phyloP scores from a whole-genome alignment of 2,888 invertebrate genomes.

The Drosophila villosipedis region DNA sequence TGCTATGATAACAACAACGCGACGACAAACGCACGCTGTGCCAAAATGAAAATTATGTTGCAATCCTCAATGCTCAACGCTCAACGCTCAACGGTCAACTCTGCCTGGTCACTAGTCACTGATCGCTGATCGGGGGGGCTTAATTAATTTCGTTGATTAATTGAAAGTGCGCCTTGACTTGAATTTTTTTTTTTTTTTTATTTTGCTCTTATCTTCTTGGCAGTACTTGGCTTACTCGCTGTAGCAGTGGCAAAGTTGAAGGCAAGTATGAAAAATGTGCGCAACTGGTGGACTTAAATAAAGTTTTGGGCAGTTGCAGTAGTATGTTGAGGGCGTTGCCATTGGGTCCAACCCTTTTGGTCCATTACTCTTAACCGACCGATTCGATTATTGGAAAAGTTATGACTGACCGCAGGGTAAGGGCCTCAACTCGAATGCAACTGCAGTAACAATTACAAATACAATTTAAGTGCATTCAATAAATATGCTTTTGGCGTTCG shows the following conservation, averaged over 20 bases:
- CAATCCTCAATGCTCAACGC: slow-evolving; percentile 48
- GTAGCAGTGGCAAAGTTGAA: slow-evolving; percentile 73
- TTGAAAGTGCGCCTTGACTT: slow-evolving; percentile 72
- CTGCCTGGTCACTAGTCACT: slow-evolving; percentile 53
- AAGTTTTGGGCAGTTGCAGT: slow-evolving; percentile 58
- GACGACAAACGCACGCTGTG: slow-evolving; percentile 78
- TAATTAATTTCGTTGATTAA: slow-evolving; percentile 81
- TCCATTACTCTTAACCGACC: slow-evolving; percentile 65
- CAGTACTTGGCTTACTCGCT: slow-evolving; percentile 21
- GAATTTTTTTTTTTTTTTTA: slow-evolving; percentile 5
- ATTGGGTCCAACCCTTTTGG: slow-evolving; percentile 60
- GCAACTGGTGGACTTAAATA: slow-evolving; percentile 12
- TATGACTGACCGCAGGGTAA: slow-evolving; percentile 56
- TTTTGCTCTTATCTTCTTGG: slow-evolving; percentile 9
- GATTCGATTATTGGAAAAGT: slow-evolving; percentile 67
- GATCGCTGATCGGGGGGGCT: slow-evolving; percentile 54
- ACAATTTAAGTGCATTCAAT: slow-evolving; percentile 39
- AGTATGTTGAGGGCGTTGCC: slow-evolving; percentile 75
- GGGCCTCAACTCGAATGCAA: slow-evolving; percentile 17
- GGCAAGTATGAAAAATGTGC: slow-evolving; percentile 65
- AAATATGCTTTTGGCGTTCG: slow-evolving; percentile 39
- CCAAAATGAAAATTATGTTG: slow-evolving; percentile 77
- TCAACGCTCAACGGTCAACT: slow-evolving; percentile 40
- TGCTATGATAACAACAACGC: slow-evolving; percentile 76
- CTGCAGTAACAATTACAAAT: slow-evolving; percentile 53